Evolutionary conservation across 2,888 invertebrate species (phyloP).

Genomic region (Neuroscelio doddi): DNA sequence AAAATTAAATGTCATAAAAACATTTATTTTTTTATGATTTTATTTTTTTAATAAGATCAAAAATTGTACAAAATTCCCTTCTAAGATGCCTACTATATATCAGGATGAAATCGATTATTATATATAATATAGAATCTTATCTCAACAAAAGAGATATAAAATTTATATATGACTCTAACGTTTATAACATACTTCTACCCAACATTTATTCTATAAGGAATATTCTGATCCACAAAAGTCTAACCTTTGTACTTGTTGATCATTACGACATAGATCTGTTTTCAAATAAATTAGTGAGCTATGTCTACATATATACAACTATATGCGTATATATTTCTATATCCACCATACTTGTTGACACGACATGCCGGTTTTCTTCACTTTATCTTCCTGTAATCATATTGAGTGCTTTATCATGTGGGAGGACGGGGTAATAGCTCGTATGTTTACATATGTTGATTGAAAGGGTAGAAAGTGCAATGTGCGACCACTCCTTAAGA

Average conservation of each 20-base stretch:
- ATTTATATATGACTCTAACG: no score
- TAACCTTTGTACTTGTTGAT: neutral
- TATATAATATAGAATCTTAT: no score
- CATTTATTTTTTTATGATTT: no score
- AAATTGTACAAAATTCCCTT: no score
- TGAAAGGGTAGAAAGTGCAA: conserved; percentile 32
- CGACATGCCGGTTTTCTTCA: conserved; percentile 20
- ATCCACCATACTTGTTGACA: conserved; percentile 23
- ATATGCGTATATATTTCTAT: no score
- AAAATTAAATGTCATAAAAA: no score
- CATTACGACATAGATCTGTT: conserved; percentile 19
- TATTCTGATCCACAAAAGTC: conserved; percentile 6
- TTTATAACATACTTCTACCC: no score
- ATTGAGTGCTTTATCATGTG: conserved; percentile 39
- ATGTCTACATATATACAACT: neutral
- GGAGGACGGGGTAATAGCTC: conserved; percentile 34
- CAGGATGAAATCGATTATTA: no score
- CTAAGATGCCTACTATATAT: no score
- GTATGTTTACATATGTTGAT: conserved; percentile 25
- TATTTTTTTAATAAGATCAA: no score
- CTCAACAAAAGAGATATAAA: no score
- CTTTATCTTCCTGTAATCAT: conserved; percentile 29
- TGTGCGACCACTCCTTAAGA: conserved; percentile 37
- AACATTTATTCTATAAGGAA: neutral
- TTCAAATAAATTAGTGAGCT: conserved; percentile 24